Conservation (phyloP, 2,888 invertebrate species). For the Stratiomys singularior region DNA sequence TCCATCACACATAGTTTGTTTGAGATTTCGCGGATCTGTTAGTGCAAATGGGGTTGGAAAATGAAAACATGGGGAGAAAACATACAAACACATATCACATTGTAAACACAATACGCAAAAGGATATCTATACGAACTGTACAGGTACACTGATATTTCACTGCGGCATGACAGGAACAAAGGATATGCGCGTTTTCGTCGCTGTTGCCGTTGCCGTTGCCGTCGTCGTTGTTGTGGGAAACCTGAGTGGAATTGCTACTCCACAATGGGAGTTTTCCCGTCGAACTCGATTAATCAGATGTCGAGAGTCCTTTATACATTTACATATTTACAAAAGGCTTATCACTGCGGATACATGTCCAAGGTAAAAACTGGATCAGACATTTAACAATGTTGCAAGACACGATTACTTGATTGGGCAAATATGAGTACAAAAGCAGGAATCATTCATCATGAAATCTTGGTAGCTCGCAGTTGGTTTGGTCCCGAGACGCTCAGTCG, state of each 20-base stretch:
- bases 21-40: not conserved
- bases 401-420: not conserved
- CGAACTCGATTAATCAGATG: slow-evolving; percentile 31
- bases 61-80: slow-evolving; percentile 27
- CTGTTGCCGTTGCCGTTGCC: not conserved
- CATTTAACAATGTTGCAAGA: slow-evolving; percentile 4
- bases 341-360: slow-evolving; percentile 12
- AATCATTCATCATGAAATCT: not conserved
- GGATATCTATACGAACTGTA: not conserved
- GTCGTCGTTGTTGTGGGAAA: slow-evolving; percentile 4
- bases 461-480: not conserved
- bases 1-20: slow-evolving; percentile 43
- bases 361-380: not conserved
- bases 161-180: slow-evolving; percentile 46
- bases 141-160: slow-evolving; percentile 41
- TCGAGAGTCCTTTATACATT: not conserved
- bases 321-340: slow-evolving; percentile 38
- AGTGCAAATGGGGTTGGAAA: slow-evolving; percentile 18
- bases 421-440: not conserved
- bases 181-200: slow-evolving; percentile 38
- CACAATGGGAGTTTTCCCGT: slow-evolving; percentile 42
- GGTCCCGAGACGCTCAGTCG: not conserved
- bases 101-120: slow-evolving; percentile 32
- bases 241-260: slow-evolving; percentile 8
- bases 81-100: slow-evolving; percentile 36